Base-by-base conservation (phyloP, 1,140 invertebrate genomes). In the Drosophila cardini region DNA sequence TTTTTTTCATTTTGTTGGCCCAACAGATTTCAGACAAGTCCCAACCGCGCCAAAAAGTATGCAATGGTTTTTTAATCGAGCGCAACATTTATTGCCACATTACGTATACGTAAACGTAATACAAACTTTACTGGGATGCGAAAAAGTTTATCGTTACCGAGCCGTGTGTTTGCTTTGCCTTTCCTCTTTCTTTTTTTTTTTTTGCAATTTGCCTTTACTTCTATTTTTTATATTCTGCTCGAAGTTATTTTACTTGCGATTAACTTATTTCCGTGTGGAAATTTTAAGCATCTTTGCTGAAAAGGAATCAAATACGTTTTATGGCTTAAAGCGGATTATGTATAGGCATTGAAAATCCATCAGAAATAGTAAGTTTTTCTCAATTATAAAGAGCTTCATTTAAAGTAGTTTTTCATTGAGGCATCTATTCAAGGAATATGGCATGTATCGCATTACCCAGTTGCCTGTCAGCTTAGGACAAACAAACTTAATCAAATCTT, bases 401-500 rank as follows among this genome's bases (percentile, higher is more conserved):
- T 62, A 8, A 52, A 62, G 32, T n/a, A 13, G n/a, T 43, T 40
- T 34, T 32, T 9, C 0, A 45, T 46, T 43, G 4, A 40, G 11
- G 21, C 8, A 50, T 11, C 26, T 7, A 42, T 38, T 40, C 34
- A n/a, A 40, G 13, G 32, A 43, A 26, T 45, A 26, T 50, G 13
- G n/a, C 26, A 56, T 68, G 40, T 55, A 74, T 72, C 50, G 42
- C 60, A 55, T 80, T 68, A 48, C 62, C 60, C 50, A 57, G 6
- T 50, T 52, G 42, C 3, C 16, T 73, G 56, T 52, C 58, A 64
- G 30, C 50, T 57, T 70, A 42, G 36, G 45, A 16, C 32, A 60
- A 55, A 64, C 64, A 76, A 79, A 83, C 83, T 86, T 87, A 80
- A 79, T 83, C 69, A 82, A 86, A 87, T 82, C 75, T 72, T 68